Base-by-base conservation (phyloP, 2,888 invertebrate species). In the Bembecia ichneumoniformis region DNA sequence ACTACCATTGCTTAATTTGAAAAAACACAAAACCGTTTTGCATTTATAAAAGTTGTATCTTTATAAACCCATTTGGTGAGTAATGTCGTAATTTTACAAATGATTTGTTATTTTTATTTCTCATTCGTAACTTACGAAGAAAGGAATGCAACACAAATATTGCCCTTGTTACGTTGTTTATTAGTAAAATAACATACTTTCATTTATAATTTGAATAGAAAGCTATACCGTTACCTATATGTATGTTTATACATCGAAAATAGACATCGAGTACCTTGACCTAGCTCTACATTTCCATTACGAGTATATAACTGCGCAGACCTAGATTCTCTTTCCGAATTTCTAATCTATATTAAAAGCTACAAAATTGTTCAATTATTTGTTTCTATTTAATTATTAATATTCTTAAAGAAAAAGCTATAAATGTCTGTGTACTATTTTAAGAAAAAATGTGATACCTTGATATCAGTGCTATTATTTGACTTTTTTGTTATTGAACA, bases 201-300 rank as follows among this genome's bases (percentile, higher is more conserved):
- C 40, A 28, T 40, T 40, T 9, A 40, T 14, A 40, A 40, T 5
- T 11, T 40, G 28, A 28, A 28, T 3, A 40, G 11, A 40, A 40
- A 11, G 3, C 5, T 13, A 40, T 40, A 40, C n/a, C 5, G 40
- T 14, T 40, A 40, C 5, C 40, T 40, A 13, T 40, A n/a, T 40
- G 13, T 40, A 40, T 40, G 9, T 40, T 40, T 40, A 3, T 13
- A 14, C 40, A 40, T n/a, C 40, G n/a, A 44, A 51, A 53, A 55
- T 55, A 55, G 55, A 53, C 63, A 63, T 65, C 58, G 35, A 54
- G 55, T 56, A 60, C 78, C 79, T 81, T 81, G 82, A 81, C 81
- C 82, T 74, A 68, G 59, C 66, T 58, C 9, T 55, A 65, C 68
- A 74, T 73, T 72, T 71, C 58, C 62, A 73, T 73, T 68, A 65